Evolutionary conservation across 2,888 invertebrate species (phyloP).

Genomic region (Petrophora chlorosata): DNA sequence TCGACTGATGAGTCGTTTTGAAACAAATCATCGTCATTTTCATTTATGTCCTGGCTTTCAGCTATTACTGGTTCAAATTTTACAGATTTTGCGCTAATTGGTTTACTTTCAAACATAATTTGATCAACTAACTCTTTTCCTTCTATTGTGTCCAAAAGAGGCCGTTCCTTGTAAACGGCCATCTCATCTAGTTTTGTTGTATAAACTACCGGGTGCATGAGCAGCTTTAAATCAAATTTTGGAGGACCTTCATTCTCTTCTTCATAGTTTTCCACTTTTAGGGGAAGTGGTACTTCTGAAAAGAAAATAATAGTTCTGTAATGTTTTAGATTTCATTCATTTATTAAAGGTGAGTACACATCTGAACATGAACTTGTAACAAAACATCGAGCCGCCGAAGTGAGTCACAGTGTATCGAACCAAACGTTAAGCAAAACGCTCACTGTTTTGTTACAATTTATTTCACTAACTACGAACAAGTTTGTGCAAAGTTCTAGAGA

Average conservation of each 20-base stretch:
- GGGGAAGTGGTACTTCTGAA: background rate
- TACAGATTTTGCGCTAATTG: constrained; percentile 39
- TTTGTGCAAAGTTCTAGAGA: no score
- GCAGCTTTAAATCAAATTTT: constrained; percentile 66
- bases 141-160: constrained; percentile 40
- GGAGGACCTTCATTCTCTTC: constrained; percentile 22
- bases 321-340: background rate
- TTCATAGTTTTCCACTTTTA: background rate
- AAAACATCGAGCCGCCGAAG: no score
- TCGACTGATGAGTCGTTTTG: constrained; percentile 19
- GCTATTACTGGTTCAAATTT: constrained; percentile 27
- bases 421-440: no score
- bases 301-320: background rate
- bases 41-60: background rate
- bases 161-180: constrained; percentile 47
- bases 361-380: no score
- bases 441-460: no score
- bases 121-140: constrained; percentile 49
- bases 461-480: no score
- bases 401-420: no score
- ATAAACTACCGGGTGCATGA: constrained; percentile 63
- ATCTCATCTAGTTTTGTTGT: constrained; percentile 67
- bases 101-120: constrained; percentile 60
- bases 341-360: background rate
- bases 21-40: constrained; percentile 27